These are phyloP conservation scores for Columba livia DNA, from an alignment of 2,113 vertebrate genomes.

Conservation along the genomic window DNA sequence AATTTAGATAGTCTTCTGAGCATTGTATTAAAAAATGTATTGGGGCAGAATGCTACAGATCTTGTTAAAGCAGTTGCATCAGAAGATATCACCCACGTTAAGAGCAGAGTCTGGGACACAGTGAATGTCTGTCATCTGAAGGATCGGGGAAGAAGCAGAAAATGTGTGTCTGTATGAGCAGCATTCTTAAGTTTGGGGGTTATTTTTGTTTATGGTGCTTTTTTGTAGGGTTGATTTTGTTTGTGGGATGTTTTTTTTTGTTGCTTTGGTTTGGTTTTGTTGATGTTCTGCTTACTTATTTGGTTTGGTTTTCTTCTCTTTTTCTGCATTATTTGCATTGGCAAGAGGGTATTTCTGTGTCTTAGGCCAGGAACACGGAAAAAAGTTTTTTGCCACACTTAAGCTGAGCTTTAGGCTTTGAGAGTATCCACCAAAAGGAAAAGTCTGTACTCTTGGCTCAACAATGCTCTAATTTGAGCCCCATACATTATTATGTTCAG, in stretches of 20 bases:
- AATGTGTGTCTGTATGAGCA: not conserved
- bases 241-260: not conserved
- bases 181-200: not conserved
- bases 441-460: not conserved
- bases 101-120: not conserved
- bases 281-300: not conserved
- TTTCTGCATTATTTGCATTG: not conserved
- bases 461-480: not conserved
- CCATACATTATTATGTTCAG: not conserved
- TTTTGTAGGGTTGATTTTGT: too few relatives aligned
- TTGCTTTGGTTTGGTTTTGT: not conserved
- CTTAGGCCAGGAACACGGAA: not conserved
- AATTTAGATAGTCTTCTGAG: not conserved
- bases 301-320: not conserved
- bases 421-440: not conserved
- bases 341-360: not conserved
- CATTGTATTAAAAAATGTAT: not conserved
- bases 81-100: accelerated
- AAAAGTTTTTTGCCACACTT: not conserved
- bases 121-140: not conserved
- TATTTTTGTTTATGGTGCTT: not conserved
- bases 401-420: not conserved
- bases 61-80: not conserved
- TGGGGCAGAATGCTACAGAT: not conserved
- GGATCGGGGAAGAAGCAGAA: not conserved